Conservation (phyloP, 2,797 vertebrate genomes). For the Holocentrus rufus region DNA sequence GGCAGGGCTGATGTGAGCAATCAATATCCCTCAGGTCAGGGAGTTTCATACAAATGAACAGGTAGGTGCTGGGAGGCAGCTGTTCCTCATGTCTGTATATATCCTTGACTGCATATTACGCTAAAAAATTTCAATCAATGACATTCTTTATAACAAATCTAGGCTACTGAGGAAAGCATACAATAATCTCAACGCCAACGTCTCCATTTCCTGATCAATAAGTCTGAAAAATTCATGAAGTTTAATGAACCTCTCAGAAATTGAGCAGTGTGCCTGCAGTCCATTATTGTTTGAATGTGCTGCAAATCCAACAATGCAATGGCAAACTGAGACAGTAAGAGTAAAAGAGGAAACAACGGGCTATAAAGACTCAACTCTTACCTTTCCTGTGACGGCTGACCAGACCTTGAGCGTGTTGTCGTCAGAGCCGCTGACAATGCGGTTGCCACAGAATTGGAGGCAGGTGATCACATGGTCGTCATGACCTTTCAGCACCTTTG, state of each 20-base stretch:
- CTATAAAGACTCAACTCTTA: conserved; percentile 63
- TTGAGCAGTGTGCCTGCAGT: background rate
- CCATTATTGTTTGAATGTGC: background rate
- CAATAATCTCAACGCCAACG: background rate
- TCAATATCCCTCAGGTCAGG: conserved; percentile 17
- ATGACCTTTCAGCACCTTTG: conserved; percentile 98
- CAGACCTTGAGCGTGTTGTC: conserved; percentile 99
- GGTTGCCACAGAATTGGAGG: conserved; percentile 98
- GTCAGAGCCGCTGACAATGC: conserved; percentile 98
- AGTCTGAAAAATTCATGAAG: conserved; percentile 52
- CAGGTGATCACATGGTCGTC: conserved; percentile 99
- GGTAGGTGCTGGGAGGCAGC: background rate
- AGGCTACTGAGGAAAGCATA: background rate
- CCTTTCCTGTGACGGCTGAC: conserved; percentile 99
- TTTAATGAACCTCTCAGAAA: background rate
- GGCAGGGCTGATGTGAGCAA: conserved; percentile 6
- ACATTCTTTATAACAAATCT: background rate
- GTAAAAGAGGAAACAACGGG: background rate
- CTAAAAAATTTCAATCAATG: background rate
- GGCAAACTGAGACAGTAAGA: background rate
- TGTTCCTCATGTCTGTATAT: conserved; percentile 5
- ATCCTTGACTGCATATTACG: background rate
- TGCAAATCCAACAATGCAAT: background rate
- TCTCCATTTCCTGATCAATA: conserved; percentile 29
- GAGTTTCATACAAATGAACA: background rate